These are phyloP conservation scores for Drosophila eohydei DNA, from an alignment of 2,888 invertebrate species.

Conservation along the genomic window DNA sequence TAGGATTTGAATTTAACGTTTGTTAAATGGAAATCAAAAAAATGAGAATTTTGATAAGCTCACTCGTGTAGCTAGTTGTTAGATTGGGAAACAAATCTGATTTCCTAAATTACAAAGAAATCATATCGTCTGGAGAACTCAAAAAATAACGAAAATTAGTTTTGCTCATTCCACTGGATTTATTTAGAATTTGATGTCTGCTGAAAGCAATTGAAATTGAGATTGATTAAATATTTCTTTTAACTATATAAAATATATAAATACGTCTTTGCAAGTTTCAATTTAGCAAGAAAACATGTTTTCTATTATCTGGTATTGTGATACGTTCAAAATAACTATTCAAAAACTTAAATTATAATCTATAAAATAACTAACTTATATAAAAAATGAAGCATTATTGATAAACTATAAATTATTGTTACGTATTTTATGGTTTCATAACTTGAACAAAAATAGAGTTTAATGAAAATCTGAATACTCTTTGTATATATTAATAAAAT, in stretches of 20 bases:
- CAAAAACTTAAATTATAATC: too few species aligned
- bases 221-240: background rate
- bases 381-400: too few species aligned
- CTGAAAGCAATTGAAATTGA: background rate
- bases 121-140: background rate
- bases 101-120: background rate
- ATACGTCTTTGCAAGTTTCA: too few species aligned
- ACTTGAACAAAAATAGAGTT: background rate
- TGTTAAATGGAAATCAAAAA: background rate
- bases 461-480: background rate
- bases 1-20: constrained; percentile 3
- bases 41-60: background rate
- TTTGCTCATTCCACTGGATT: background rate
- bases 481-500: background rate
- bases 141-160: background rate
- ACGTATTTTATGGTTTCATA: background rate
- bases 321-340: too few species aligned
- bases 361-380: too few species aligned
- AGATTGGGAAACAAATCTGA: background rate
- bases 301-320: too few species aligned
- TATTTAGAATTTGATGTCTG: background rate
- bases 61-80: background rate
- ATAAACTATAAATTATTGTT: too few species aligned
- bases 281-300: too few species aligned
- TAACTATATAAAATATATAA: background rate